Percentiles rank a stretch among this genome's conserved stretches.
phyloP scores from a whole-genome alignment of 1,140 invertebrate species.

The Papilio polytes region DNA sequence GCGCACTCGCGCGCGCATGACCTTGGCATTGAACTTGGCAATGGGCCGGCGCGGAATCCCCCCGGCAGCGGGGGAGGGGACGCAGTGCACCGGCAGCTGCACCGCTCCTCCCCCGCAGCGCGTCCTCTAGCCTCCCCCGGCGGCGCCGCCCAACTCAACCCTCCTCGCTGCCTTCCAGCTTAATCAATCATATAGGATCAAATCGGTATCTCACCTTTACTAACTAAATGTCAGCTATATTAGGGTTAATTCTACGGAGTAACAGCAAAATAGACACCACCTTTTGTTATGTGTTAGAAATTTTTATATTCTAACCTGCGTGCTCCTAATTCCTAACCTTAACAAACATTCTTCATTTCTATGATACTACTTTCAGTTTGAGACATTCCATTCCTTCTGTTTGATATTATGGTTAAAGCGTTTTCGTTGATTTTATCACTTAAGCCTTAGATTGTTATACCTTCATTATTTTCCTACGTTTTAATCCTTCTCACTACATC shows the following conservation, averaged over 20 bases:
- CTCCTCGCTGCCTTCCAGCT: constrained; percentile 43
- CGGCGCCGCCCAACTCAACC: constrained; percentile 52
- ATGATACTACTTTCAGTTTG: background rate
- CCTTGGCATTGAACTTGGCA: constrained; percentile 86
- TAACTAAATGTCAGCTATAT: background rate
- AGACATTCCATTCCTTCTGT: too few species aligned
- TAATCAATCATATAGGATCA: constrained; percentile 19
- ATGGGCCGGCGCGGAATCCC: constrained; percentile 65
- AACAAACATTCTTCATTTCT: too few species aligned
- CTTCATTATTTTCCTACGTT: too few species aligned
- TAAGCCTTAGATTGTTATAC: too few species aligned
- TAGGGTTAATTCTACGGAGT: background rate
- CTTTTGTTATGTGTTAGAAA: background rate
- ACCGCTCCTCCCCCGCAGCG: constrained; percentile 66
- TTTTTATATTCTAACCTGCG: background rate
- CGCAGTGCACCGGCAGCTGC: constrained; percentile 75
- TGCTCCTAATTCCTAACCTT: background rate
- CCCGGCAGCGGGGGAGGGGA: constrained; percentile 49
- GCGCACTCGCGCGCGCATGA: constrained; percentile 82
- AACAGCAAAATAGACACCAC: too few species aligned
- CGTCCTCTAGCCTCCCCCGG: constrained; percentile 63
- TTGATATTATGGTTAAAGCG: too few species aligned
- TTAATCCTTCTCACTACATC: too few species aligned
- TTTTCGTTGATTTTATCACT: too few species aligned
- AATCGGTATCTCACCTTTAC: constrained; percentile 7